A percentile compares a stretch with the other conserved stretches of the same genome.
phyloP scores from a whole-genome alignment of 2,888 invertebrate species.

The Corythucha ciliata region DNA sequence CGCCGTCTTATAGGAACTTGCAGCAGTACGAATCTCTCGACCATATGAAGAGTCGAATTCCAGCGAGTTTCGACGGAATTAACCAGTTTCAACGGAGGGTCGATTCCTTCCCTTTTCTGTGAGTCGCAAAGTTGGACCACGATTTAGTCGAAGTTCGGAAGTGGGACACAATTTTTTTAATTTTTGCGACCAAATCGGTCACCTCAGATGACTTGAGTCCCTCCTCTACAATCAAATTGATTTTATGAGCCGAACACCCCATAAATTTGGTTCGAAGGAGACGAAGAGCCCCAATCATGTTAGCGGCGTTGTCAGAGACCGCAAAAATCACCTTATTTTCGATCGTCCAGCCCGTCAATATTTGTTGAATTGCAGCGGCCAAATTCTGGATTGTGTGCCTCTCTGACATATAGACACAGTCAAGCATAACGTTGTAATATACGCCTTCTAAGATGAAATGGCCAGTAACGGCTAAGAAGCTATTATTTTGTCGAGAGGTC shows the following conservation, averaged over 20 bases:
- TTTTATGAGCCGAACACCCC: constrained; percentile 13
- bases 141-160: constrained; percentile 3
- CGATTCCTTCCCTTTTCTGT: neutral
- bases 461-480: constrained; percentile 2
- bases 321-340: neutral
- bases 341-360: neutral
- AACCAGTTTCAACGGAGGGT: constrained; percentile 2
- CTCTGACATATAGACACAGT: neutral
- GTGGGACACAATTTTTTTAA: constrained; percentile 2
- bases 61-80: constrained; percentile 16
- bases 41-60: constrained; percentile 11
- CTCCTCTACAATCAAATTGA: constrained; percentile 13
- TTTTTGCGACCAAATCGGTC: neutral
- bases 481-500: constrained; percentile 9
- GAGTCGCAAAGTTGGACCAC: constrained; percentile 3
- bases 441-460: constrained; percentile 6
- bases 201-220: neutral
- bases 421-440: neutral
- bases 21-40: constrained; percentile 1
- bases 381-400: constrained; percentile 1
- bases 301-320: neutral
- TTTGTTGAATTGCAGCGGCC: neutral
- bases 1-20: constrained; percentile 3
- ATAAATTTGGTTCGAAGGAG: neutral
- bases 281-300: constrained; percentile 11